phyloP scores from a whole-genome alignment of 2,113 vertebrate genomes.

The Lichenostomus cassidix region DNA sequence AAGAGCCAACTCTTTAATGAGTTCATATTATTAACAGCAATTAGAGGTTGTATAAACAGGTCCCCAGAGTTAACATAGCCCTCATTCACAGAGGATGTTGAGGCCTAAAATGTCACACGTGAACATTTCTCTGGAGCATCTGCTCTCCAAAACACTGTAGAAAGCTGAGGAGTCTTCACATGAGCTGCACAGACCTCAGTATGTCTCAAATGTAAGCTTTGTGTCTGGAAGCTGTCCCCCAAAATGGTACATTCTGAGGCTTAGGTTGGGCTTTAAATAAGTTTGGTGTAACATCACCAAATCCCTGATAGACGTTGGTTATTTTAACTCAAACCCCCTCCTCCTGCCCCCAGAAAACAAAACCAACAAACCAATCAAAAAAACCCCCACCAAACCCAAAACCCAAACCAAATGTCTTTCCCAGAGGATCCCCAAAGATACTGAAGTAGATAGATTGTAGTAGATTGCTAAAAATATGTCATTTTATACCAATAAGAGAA shows the following conservation, averaged over 20 bases:
- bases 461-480: neutral
- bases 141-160: neutral
- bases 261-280: neutral
- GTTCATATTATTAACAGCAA: neutral
- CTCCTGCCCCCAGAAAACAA: rapidly evolving
- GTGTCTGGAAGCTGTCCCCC: neutral
- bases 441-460: neutral
- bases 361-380: neutral
- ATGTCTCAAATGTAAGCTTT: neutral
- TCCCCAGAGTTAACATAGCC: neutral
- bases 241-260: neutral
- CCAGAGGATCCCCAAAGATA: neutral
- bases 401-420: rapidly evolving
- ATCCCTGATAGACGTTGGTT: neutral
- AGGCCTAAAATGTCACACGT: neutral
- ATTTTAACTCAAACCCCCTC: neutral
- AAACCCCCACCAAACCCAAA: neutral
- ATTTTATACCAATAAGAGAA: neutral
- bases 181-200: neutral
- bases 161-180: neutral
- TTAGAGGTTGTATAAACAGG: neutral
- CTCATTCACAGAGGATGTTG: neutral
- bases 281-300: neutral
- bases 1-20: neutral
- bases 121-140: neutral